Evolutionary conservation across 2,113 vertebrate genomes (phyloP), one percentile per base, ranked within the genome.

Genomic region (Ochotona curzoniae): DNA sequence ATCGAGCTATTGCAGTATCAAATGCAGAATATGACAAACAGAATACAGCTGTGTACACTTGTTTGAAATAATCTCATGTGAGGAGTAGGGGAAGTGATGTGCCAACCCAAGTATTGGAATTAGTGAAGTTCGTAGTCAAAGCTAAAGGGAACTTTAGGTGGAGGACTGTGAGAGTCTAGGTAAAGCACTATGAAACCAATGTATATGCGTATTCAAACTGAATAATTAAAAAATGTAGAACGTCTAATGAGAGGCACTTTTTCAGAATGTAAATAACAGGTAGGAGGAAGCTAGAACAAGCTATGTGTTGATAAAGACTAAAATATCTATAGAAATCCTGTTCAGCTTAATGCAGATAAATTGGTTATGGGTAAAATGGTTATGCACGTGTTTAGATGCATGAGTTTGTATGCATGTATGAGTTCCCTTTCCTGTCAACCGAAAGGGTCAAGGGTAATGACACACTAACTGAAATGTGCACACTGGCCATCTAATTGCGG

Each of bases 11-110:
- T 90, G 26, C 57, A 63, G 28, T 63, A 60, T 15, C 15, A 8
- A 83, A 93, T 69, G 60, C 23, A 85, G 13, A 75, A 54, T 75
- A 11, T 57, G 20, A 91, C 28, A 91, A 80, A 57, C 80, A 60
- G 10, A 54, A 28, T 74, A 57, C 76, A 76, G 47, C 25, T 79
- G 8, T 49, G 30, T 49, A 38, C 49, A 78, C 54, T 76, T 4
- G 15, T 13, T 8, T n/a, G 14, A 70, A 73, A 78, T 84, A 38
- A 87, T 32, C 25, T 67, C 47, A 23, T 57, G 32, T 66, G 82
- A 26, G 26, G 8, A 1, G 2, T 10, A 6, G 23, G 20, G 26
- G 18, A 7, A 61, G 12, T 3, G 83, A 66, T 10, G 15, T 79
- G 30, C 8, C 87, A 49, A 69, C 38, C 30, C 67, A 32, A 70